phyloP scores from a whole-genome alignment of 1,140 invertebrate species.

The Heliconius hewitsoni region DNA sequence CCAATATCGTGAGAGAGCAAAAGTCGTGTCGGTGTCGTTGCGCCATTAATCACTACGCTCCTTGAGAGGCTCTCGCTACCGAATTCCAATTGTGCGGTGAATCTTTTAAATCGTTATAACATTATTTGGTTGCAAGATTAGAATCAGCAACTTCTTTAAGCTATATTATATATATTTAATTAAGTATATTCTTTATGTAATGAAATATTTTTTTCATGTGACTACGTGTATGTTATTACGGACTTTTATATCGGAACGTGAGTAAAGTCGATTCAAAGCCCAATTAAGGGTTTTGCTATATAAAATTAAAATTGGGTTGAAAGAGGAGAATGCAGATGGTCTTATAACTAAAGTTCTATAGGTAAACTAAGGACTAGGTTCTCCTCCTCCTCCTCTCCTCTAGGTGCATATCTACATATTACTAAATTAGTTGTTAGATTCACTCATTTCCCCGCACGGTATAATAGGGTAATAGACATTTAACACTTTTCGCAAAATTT shows the following conservation, averaged over 20 bases:
- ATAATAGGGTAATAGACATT: no score
- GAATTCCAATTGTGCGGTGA: neutral
- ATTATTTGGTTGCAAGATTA: neutral
- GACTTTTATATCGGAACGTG: neutral
- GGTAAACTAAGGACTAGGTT: no score
- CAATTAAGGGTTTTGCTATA: neutral
- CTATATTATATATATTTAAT: neutral
- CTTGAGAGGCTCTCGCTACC: neutral
- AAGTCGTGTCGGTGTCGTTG: conserved; percentile 19
- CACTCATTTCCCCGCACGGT: no score
- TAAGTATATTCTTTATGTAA: no score
- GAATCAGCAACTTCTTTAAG: neutral
- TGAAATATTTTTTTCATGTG: no score
- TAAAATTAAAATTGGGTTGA: neutral
- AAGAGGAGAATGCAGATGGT: neutral
- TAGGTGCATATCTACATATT: no score
- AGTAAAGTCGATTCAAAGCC: neutral
- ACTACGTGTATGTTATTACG: no score
- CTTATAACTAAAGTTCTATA: no score
- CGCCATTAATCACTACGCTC: neutral
- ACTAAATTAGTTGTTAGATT: no score
- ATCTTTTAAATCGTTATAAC: neutral
- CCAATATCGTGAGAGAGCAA: conserved; percentile 6
- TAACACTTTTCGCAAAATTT: no score
- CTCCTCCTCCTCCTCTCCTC: no score